Base-by-base conservation (phyloP, 2,797 vertebrate genomes). In the Phataginus tetradactyla region DNA sequence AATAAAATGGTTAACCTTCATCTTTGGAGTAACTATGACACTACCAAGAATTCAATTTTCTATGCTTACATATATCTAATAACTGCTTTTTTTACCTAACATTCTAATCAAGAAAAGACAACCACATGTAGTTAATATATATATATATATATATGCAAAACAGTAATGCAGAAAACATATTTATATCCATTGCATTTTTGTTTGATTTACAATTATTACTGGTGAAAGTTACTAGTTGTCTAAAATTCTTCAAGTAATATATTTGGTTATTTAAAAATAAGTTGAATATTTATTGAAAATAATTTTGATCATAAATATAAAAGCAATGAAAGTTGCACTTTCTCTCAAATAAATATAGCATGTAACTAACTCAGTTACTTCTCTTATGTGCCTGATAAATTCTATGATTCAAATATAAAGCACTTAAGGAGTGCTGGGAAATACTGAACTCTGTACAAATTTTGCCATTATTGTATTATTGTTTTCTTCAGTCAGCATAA, bases 1-100 rank as follows among this genome's bases (percentile, higher is more conserved):
- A 94, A 86, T 94, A 85, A 96, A 92, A 79, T 78, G 55, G 85
- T 89, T 63, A 95, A 84, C 57, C 69, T 93, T 83, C 69, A 75
- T 90, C 72, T 90, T 92, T 90, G 91, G 20, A 77, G 14, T 91
- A 88, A 78, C 12, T 69, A 1, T 59, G n/a, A 59, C n/a, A 21
- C n/a, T 15, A 77, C 25, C 32, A 90, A 72, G 29, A 63, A 71
- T 81, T 80, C 13, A 32, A 64, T 81, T 94, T 86, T 91, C 29
- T 78, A 12, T 90, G 13, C 27, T 94, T 96, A 66, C 20, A 91
- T 91, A 71, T 89, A 68, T 57, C 13, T 79, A 59, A 69, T 37
- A 69, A 27, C 5, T 1, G 1, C 3, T 57, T 32, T 86, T 95
- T 80, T 42, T 49, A 55, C 23, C 4, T 45, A 87, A 23, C 53